Percentiles rank a stretch among this genome's conserved stretches.
These are phyloP conservation scores for Melanotaenia maccullochi DNA, from an alignment of 2,797 vertebrate species.

Conservation along the genomic window DNA sequence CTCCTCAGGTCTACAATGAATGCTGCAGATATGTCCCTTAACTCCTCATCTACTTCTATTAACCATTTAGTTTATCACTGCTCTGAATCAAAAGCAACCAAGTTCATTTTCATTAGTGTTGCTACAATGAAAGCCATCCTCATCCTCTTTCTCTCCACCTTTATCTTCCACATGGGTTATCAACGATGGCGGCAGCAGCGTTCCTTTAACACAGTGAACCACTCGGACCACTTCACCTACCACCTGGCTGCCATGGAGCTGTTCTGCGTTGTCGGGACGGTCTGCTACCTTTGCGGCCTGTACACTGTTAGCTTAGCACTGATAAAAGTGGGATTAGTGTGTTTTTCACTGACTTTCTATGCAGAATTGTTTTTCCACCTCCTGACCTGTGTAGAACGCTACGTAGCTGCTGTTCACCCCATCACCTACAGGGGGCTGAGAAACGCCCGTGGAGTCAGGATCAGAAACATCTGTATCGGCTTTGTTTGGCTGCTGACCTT, in stretches of 20 bases:
- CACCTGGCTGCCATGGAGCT: constrained; percentile 4
- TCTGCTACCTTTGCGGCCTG: too few species aligned
- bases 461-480: constrained; percentile 5
- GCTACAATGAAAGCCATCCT: neutral
- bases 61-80: too few species aligned
- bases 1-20: too few species aligned
- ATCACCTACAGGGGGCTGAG: constrained; percentile 35
- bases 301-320: too few species aligned
- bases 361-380: neutral
- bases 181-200: constrained; percentile 8
- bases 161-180: constrained; percentile 23
- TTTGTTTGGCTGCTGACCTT: constrained; percentile 27
- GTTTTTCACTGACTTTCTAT: too few species aligned
- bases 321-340: too few species aligned
- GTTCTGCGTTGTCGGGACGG: neutral
- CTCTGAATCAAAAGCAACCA: too few species aligned
- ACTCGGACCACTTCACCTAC: constrained; percentile 33
- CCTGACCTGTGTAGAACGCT: constrained; percentile 44
- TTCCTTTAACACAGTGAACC: neutral
- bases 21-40: too few species aligned
- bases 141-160: constrained; percentile 1
- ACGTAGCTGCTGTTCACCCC: constrained; percentile 51
- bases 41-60: too few species aligned
- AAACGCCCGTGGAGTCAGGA: neutral
- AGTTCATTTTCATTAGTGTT: too few species aligned